Base-by-base conservation (phyloP, 2,113 vertebrate species). In the Rallus limicola region DNA sequence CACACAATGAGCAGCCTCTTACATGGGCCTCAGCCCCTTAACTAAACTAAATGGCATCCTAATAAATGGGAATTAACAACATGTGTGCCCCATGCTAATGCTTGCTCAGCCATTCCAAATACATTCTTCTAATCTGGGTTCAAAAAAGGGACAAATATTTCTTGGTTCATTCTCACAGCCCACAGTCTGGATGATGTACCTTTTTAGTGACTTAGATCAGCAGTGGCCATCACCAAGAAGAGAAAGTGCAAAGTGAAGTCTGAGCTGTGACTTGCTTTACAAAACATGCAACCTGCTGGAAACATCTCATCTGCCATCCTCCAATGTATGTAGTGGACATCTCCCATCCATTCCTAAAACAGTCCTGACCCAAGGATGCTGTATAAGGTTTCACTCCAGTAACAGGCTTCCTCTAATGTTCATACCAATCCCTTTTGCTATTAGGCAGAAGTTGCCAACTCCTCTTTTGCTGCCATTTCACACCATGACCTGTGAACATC, bases 291-390 rank as follows among this genome's bases (percentile, higher is more conserved):
- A 34, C 13, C 33, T 46, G 33, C 21, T 82, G 65, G 59, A 64
- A 68, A 42, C 6, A 34, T 25, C 50, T 77, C 33, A 29, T 34
- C 26, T n/a, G 48, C 38, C 5, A 3, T 58, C 16, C 26, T 64
- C 42, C 36, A 34, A 1, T 0, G 1, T 18, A 13, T 5, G 7
- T n/a, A 16, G 46, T 44, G 40, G 28, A 63, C 5, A 24, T 40
- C 48, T 90, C 29, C 34, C 25, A 16, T 18, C 3, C 10, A 28
- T 67, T 33, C 26, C 53, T n/a, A n/a, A 12, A 46, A 46, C 25
- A 75, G 10, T 8, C 53, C 82, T 29, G 11, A 59, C 25, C 25
- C 24, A 56, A 46, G 14, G 31, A 23, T 79, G 14, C 25, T 25
- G 8, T 23, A 13, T 12, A n/a, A 29, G 18, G 11, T 31, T 68